Percentiles rank a stretch among this genome's conserved stretches.
phyloP scores from a whole-genome alignment of 2,888 invertebrate genomes.

The Clunio marinus region DNA sequence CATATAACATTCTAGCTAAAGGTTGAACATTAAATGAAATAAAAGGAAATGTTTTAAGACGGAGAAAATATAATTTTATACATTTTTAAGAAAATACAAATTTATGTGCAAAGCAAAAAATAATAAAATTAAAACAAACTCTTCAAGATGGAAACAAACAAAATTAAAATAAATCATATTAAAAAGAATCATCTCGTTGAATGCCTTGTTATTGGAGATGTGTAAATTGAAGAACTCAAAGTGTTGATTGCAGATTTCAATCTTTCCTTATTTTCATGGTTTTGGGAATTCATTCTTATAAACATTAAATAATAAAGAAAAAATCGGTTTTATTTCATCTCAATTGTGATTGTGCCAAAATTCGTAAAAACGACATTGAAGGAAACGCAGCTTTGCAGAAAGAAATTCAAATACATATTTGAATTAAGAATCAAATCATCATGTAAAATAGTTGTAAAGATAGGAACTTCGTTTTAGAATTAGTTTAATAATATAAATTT shows the following conservation, averaged over 20 bases:
- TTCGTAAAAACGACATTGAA: not conserved
- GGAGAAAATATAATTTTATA: no score
- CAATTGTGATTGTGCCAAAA: not conserved
- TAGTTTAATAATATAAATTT: no score
- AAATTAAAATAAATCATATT: not conserved
- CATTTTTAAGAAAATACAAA: no score
- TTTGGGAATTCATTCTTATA: no score
- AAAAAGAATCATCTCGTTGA: not conserved
- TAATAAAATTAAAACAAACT: not conserved
- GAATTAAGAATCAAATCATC: not conserved
- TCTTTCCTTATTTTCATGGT: not conserved
- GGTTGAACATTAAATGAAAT: no score
- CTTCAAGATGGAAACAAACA: not conserved
- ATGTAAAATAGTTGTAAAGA: not conserved
- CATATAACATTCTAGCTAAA: no score
- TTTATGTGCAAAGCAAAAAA: not conserved
- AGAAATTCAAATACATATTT: not conserved
- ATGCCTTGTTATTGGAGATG: not conserved
- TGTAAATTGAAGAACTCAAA: not conserved
- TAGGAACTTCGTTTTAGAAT: not conserved
- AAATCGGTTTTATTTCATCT: not conserved
- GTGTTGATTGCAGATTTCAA: conserved; percentile 32
- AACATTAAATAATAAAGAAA: no score
- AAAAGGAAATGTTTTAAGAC: no score
- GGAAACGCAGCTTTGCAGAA: no score